These are phyloP conservation scores for Blomia tropicalis DNA, from an alignment of 2,888 invertebrate genomes.

Conservation along the genomic window DNA sequence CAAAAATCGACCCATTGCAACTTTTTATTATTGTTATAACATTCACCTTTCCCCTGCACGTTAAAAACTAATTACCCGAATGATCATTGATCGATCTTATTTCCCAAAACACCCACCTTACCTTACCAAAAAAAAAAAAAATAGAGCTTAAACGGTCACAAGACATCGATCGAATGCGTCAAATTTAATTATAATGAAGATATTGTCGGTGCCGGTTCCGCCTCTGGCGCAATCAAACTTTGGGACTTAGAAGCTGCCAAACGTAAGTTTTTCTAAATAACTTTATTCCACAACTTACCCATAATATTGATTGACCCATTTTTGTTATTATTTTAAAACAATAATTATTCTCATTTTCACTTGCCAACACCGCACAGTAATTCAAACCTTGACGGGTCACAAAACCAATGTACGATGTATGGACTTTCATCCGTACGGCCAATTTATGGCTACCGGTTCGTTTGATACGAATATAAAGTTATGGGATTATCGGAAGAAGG, in stretches of 20 bases:
- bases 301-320: neutral
- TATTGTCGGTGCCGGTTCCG: conserved; percentile 81
- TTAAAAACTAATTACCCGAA: neutral
- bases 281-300: neutral
- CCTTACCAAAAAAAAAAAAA: too few relatives aligned
- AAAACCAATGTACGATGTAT: conserved; percentile 65
- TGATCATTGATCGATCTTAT: too few relatives aligned
- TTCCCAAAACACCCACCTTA: too few relatives aligned
- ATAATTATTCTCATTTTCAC: conserved; percentile 29
- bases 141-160: conserved; percentile 85
- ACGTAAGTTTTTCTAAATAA: conserved; percentile 35
- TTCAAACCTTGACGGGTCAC: conserved; percentile 76
- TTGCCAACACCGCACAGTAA: too few relatives aligned
- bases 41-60: neutral
- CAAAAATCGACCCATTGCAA: too few relatives aligned
- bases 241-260: conserved; percentile 92
- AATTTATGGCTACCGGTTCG: conserved; percentile 81
- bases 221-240: conserved; percentile 79
- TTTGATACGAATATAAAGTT: conserved; percentile 75
- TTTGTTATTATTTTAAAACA: neutral
- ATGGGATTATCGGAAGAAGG: conserved; percentile 87
- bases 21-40: too few relatives aligned
- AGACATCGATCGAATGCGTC: conserved; percentile 82
- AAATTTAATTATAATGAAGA: conserved; percentile 87
- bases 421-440: conserved; percentile 91